Conservation (phyloP, 2,113 vertebrate species). For the Nibea albiflora region DNA sequence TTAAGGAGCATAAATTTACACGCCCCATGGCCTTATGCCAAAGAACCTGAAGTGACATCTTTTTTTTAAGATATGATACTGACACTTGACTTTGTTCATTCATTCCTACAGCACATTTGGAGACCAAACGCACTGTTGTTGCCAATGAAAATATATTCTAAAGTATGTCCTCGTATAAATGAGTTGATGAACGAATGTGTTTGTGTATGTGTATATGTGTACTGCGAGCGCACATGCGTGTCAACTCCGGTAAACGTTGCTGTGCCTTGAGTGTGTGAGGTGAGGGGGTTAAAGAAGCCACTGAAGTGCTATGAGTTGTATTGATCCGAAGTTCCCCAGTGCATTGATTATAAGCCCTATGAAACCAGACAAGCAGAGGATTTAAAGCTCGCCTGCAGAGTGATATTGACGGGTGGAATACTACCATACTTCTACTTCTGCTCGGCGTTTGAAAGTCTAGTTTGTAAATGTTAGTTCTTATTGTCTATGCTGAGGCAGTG, state of each 20-base stretch:
- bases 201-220: conserved; percentile 8
- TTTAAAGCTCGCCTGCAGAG: conserved; percentile 62
- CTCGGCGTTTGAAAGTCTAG: conserved; percentile 27
- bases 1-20: not conserved
- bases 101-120: not conserved
- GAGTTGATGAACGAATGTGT: not conserved
- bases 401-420: conserved; percentile 58
- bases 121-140: not conserved
- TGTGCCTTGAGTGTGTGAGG: conserved; percentile 35
- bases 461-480: conserved; percentile 45
- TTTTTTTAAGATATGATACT: not conserved
- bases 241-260: conserved; percentile 12
- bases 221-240: not conserved
- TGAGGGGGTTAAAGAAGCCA: conserved; percentile 66
- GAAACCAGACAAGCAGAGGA: conserved; percentile 66
- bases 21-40: not conserved
- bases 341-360: conserved; percentile 72
- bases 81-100: not conserved
- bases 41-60: not conserved
- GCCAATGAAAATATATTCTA: not conserved
- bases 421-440: conserved; percentile 30
- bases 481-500: conserved; percentile 9
- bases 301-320: conserved; percentile 73
- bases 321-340: conserved; percentile 73
- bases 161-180: conserved; percentile 10